Conservation (phyloP, 2,797 vertebrate genomes). For the Catharus ustulatus region DNA sequence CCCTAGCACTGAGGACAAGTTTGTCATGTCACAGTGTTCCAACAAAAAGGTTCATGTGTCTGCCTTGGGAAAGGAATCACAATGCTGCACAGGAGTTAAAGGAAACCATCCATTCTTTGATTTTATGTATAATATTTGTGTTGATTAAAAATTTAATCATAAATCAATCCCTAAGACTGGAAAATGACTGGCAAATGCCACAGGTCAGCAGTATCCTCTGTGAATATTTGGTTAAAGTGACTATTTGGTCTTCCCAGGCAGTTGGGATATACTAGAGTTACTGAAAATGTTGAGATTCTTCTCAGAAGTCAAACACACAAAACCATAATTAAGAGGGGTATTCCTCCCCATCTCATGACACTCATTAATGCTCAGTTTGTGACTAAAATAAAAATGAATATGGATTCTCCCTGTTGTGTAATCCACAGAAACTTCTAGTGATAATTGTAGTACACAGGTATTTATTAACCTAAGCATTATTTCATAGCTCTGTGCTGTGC, state of each 20-base stretch:
- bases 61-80: background rate
- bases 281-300: background rate
- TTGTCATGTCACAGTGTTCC: background rate
- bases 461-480: background rate
- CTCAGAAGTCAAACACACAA: background rate
- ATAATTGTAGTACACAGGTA: background rate
- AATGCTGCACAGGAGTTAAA: background rate
- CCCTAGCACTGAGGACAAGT: background rate
- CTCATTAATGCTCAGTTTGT: background rate
- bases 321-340: background rate
- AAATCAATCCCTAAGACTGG: background rate
- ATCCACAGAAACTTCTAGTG: background rate
- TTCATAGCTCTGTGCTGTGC: background rate
- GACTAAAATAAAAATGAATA: background rate
- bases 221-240: background rate
- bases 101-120: background rate
- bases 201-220: background rate
- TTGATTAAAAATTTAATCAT: background rate
- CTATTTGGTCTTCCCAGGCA: background rate
- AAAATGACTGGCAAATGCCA: background rate
- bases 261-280: background rate
- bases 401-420: background rate
- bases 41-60: rapidly evolving
- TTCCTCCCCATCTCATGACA: background rate
- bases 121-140: background rate